Conservation (phyloP, 2,113 vertebrate species). For the Pantherophis guttatus region DNA sequence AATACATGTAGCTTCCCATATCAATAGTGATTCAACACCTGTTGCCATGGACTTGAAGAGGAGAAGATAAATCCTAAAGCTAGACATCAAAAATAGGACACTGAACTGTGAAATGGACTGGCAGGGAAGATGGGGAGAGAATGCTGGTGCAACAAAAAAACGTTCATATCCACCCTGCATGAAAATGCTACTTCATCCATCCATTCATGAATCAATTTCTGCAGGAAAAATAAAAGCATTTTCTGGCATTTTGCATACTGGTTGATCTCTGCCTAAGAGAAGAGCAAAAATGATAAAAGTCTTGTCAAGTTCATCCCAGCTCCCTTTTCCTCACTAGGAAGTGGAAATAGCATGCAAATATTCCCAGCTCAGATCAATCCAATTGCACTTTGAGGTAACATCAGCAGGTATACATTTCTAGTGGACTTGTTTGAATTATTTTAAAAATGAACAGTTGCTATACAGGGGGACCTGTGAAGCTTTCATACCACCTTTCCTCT, state of each 20-base stretch:
- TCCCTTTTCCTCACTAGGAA: neutral
- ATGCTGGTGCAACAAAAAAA: neutral
- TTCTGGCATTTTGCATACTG: neutral
- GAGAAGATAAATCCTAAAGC: neutral
- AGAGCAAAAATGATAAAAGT: neutral
- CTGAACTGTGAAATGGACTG: neutral
- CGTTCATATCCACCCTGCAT: neutral
- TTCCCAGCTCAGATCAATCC: neutral
- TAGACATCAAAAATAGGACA: neutral
- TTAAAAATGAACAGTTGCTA: neutral
- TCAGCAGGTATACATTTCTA: neutral
- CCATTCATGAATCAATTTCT: neutral
- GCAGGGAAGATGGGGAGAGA: neutral
- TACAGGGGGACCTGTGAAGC: neutral
- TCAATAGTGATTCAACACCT: neutral
- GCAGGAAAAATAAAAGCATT: neutral
- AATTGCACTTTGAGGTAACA: neutral
- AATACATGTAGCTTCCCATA: neutral
- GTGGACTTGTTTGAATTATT: neutral
- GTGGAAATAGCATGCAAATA: neutral
- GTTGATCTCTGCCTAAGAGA: neutral
- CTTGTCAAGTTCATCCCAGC: neutral
- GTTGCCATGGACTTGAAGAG: neutral
- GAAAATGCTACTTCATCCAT: neutral
- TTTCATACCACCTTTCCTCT: neutral